Conservation (phyloP, 2,113 vertebrate species). For the Mastomys coucha region DNA sequence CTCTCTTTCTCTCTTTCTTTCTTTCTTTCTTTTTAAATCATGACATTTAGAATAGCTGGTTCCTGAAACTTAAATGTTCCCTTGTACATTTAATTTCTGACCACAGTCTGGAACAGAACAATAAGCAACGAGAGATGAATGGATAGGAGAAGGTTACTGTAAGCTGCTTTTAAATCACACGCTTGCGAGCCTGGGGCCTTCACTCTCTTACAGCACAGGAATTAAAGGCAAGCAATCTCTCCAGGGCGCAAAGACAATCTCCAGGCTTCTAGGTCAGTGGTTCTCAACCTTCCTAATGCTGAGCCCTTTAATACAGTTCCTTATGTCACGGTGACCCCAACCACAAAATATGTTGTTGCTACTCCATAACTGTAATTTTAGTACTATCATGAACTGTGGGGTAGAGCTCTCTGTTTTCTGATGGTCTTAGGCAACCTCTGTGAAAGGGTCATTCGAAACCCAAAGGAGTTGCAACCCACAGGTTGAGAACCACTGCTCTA, state of each 20-base stretch:
- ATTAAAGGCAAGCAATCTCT: slow-evolving; percentile 71
- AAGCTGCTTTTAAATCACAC: slow-evolving; percentile 71
- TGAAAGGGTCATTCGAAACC: not conserved
- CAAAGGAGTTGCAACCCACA: not conserved
- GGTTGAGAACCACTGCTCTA: not conserved
- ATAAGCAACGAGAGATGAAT: slow-evolving; percentile 74
- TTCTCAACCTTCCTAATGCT: slow-evolving; percentile 53
- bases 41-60: slow-evolving; percentile 81
- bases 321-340: not conserved
- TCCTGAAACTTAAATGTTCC: slow-evolving; percentile 80
- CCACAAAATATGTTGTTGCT: not conserved
- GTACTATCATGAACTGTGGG: not conserved
- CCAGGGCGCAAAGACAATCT: slow-evolving; percentile 71
- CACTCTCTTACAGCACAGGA: slow-evolving; percentile 73
- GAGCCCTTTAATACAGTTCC: not conserved
- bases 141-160: slow-evolving; percentile 75
- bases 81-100: slow-evolving; percentile 84
- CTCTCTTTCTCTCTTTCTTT: slow-evolving; percentile 44
- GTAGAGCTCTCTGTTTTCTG: not conserved
- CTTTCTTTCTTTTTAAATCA: slow-evolving; percentile 67
- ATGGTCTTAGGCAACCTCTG: not conserved
- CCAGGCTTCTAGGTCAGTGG: not conserved
- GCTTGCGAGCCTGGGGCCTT: slow-evolving; percentile 70
- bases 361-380: not conserved
- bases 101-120: slow-evolving; percentile 73